Base-by-base conservation (phyloP, 2,797 vertebrate species). In the Heterohyrax brucei region DNA sequence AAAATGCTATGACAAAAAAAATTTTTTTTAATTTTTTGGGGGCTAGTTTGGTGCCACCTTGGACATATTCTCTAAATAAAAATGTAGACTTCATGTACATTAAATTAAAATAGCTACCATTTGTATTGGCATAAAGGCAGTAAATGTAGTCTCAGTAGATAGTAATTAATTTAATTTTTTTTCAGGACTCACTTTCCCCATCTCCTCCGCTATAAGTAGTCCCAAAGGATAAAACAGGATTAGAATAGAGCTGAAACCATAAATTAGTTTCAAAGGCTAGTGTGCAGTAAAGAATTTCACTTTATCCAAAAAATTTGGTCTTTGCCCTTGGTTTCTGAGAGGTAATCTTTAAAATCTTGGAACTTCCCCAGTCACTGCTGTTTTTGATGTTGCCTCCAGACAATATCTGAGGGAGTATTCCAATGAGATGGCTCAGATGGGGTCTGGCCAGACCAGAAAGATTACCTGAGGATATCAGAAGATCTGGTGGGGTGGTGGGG, bases 191-290 rank as follows among this genome's bases (percentile, higher is more conserved):
- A 75, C 22, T 82, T 83, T 44, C 16, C 50, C 44, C 30, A 62
- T 62, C 21, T 62, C 6, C 21, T 50, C 21, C 62, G 44, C 68
- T 75, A 33, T 61, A 83, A 64, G 14, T 62, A 73, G 48, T 91
- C 44, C 28, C 53, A 26, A 73, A 91, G 56, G 33, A 30, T 48
- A 88, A 77, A 48, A 24, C 30, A 80, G 39, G 68, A 76, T 39
- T 83, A 89, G 59, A 89, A 76, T 22, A 77, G 21, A 48, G 22
- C 59, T 94, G 62, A 77, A 93, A 70, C 50, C 50, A n/a, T 72
- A 86, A 70, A 26, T 78, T 85, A 59, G 72, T 14, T 82, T 62
- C 70, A 61, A 70, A 61, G 82, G 6, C 53, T 26, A 46, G 33
- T 79, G 50, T 70, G 21, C 12, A 3, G 62, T 64, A 28, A 64